phyloP scores from a whole-genome alignment of 92 coral and sea anemone species.

The Zoanthus sansibaricus region DNA sequence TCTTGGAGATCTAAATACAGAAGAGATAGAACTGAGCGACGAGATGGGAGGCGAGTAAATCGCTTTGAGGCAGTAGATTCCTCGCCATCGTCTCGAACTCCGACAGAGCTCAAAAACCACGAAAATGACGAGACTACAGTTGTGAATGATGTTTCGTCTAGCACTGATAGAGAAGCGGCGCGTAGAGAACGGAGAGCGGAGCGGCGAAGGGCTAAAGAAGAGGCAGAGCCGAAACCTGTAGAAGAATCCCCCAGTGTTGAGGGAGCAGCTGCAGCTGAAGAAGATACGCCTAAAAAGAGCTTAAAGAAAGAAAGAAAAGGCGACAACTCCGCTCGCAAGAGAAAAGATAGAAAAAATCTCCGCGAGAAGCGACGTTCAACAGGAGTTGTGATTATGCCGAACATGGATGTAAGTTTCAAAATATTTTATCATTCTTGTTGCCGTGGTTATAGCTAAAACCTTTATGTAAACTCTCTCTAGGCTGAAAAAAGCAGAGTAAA shows the following conservation, averaged over 20 bases:
- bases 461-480: not conserved
- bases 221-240: slow-evolving; percentile 71
- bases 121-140: slow-evolving; percentile 75
- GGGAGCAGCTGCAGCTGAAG: slow-evolving; percentile 79
- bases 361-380: slow-evolving; percentile 99
- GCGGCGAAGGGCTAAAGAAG: slow-evolving; percentile 81
- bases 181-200: slow-evolving; percentile 75
- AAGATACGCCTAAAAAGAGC: slow-evolving; percentile 82
- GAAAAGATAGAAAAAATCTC: slow-evolving; percentile 89
- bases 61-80: slow-evolving; percentile 70
- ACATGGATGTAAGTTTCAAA: slow-evolving; percentile 75
- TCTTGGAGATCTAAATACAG: slow-evolving; percentile 69
- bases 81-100: slow-evolving; percentile 53
- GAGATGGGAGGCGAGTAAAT: slow-evolving; percentile 69
- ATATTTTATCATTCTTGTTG: slow-evolving; percentile 14
- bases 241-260: slow-evolving; percentile 81
- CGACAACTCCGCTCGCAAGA: slow-evolving; percentile 85
- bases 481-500: slow-evolving; percentile 25
- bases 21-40: slow-evolving; percentile 79
- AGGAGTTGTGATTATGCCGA: slow-evolving; percentile 99
- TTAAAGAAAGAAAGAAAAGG: slow-evolving; percentile 91
- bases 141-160: slow-evolving; percentile 74
- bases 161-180: slow-evolving; percentile 77
- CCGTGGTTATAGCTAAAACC: slow-evolving; percentile 19
- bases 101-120: slow-evolving; percentile 69